Evolutionary conservation across 92 coral and sea anemone genomes (phyloP).

Genomic region (Zoanthus sansibaricus): DNA sequence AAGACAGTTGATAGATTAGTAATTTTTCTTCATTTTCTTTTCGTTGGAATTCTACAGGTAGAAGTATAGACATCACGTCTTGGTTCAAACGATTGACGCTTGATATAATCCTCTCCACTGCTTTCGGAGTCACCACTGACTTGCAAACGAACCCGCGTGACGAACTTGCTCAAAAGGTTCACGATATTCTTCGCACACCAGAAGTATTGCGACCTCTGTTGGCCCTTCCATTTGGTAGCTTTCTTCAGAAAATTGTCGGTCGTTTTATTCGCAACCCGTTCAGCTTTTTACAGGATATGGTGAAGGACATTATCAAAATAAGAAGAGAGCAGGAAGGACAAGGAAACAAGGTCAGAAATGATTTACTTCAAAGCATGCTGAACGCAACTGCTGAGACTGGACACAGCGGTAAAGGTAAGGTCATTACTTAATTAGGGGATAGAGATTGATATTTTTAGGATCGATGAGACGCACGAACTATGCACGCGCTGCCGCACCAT

Average conservation of each 20-base stretch:
- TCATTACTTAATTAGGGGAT: no score
- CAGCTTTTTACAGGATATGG: constrained; percentile 19
- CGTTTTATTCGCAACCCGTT: constrained; percentile 35
- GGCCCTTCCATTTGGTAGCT: constrained; percentile 22
- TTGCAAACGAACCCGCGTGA: constrained; percentile 24
- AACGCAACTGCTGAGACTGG: constrained; percentile 23
- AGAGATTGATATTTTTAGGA: no score
- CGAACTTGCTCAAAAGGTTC: constrained; percentile 12
- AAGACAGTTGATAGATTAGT: no score
- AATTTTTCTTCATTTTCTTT: background rate
- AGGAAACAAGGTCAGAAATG: constrained; percentile 13
- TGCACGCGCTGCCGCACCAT: no score
- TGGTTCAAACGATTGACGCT: constrained; percentile 34
- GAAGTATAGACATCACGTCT: constrained; percentile 28
- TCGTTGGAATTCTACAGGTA: constrained; percentile 7
- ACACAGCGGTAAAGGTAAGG: background rate
- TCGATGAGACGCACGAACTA: no score
- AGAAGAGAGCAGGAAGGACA: constrained; percentile 18
- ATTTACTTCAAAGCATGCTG: constrained; percentile 34
- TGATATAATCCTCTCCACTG: constrained; percentile 25
- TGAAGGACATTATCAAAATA: constrained; percentile 19
- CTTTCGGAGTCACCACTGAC: constrained; percentile 34
- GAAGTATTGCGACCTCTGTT: constrained; percentile 26
- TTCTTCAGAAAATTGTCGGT: constrained; percentile 31
- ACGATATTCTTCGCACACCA: constrained; percentile 23